Evolutionary conservation across 1,140 invertebrate species (phyloP).

Genomic region (Drosophila gunungcola): DNA sequence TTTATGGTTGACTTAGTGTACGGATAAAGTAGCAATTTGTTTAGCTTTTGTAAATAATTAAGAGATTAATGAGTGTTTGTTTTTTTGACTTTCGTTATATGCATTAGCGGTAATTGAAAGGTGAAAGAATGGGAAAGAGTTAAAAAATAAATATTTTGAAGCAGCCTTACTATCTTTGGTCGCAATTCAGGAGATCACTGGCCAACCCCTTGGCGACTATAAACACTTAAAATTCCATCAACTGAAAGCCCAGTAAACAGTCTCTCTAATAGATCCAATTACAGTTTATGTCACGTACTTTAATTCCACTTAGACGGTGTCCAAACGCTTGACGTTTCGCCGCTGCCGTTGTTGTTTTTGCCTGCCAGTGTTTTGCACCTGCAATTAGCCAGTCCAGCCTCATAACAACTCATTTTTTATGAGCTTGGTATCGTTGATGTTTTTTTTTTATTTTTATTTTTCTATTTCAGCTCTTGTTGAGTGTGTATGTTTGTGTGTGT

Average conservation of each 20-base stretch:
- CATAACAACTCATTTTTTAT: conserved; percentile 72
- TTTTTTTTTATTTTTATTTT: conserved; percentile 30
- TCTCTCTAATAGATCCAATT: conserved; percentile 76
- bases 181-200: conserved; percentile 10
- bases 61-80: conserved; percentile 19
- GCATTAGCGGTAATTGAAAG: neutral
- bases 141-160: neutral
- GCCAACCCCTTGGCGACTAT: conserved; percentile 26
- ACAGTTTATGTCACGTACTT: conserved; percentile 79
- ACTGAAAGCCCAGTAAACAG: conserved; percentile 41
- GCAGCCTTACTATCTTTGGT: conserved; percentile 5
- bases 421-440: conserved; percentile 41
- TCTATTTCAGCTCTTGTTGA: conserved; percentile 6
- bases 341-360: conserved; percentile 31
- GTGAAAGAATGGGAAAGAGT: neutral
- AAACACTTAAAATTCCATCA: conserved; percentile 54
- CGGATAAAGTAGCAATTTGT: conserved; percentile 23
- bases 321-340: conserved; percentile 63
- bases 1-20: conserved; percentile 36
- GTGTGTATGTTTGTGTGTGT: conserved; percentile 16
- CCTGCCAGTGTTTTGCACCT: conserved; percentile 56
- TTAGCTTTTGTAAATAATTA: conserved; percentile 37
- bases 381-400: conserved; percentile 74
- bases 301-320: conserved; percentile 74
- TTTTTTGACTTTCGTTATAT: neutral